A percentile compares a stretch with the other conserved stretches of the same genome.
Conservation (phyloP, 1,140 invertebrate genomes). For the Lordiphosa mommai region DNA sequence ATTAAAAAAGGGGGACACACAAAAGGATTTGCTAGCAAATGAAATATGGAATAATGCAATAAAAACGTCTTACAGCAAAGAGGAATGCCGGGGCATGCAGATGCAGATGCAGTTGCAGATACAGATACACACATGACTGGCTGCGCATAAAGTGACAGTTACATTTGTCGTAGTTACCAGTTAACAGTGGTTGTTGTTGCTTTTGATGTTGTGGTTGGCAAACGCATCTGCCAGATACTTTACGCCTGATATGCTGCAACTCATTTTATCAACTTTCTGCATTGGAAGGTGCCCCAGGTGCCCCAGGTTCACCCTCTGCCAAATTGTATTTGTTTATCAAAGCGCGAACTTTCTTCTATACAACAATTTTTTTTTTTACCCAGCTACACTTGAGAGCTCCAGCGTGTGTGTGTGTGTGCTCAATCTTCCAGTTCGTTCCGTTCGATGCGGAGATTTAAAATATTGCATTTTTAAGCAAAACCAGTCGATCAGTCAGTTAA, state of each 20-base stretch:
- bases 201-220: background rate
- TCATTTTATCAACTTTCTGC: slow-evolving; percentile 34
- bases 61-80: slow-evolving; percentile 44
- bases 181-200: slow-evolving; percentile 18
- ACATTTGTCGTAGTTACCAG: slow-evolving; percentile 38
- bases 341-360: slow-evolving; percentile 52
- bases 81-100: background rate
- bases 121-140: slow-evolving; percentile 30
- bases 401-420: slow-evolving; percentile 36
- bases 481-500: no score
- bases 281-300: background rate
- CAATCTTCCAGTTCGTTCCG: slow-evolving; percentile 47
- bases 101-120: slow-evolving; percentile 3
- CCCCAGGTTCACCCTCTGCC: background rate
- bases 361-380: slow-evolving; percentile 35
- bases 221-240: slow-evolving; percentile 37
- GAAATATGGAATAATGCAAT: slow-evolving; percentile 65
- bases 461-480: background rate
- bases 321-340: slow-evolving; percentile 72
- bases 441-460: slow-evolving; percentile 14
- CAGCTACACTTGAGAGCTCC: slow-evolving; percentile 55
- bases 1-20: background rate
- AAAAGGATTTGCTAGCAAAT: slow-evolving; percentile 23
- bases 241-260: slow-evolving; percentile 45
- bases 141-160: slow-evolving; percentile 57